phyloP scores from a whole-genome alignment of 2,113 vertebrate species.

The Diglossa brunneiventris region DNA sequence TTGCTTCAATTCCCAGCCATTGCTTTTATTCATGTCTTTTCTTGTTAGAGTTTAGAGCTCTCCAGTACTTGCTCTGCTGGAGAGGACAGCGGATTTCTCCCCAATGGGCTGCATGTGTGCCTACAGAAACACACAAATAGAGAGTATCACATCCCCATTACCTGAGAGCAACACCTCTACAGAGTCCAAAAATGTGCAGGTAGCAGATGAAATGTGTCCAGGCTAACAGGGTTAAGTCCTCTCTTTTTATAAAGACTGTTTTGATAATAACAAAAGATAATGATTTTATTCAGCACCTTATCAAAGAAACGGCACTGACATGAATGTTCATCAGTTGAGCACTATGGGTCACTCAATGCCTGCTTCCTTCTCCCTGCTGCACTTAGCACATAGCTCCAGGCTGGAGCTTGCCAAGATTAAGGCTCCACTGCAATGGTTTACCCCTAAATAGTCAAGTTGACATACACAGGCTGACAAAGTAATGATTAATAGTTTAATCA shows the following conservation, averaged over 20 bases:
- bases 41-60: not conserved
- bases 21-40: not conserved
- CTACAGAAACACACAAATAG: not conserved
- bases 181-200: not conserved
- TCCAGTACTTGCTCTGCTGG: not conserved
- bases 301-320: not conserved
- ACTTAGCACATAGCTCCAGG: accelerated
- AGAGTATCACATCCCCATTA: not conserved
- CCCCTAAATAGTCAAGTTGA: not conserved
- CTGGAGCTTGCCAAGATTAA: not conserved
- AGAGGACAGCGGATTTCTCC: not conserved
- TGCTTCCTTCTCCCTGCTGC: not conserved
- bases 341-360: not conserved
- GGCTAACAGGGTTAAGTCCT: not conserved
- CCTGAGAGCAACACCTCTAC: not conserved
- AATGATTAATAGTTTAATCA: not conserved
- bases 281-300: not conserved
- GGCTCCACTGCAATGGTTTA: not conserved
- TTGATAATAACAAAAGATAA: not conserved
- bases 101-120: accelerated
- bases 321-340: not conserved
- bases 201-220: not conserved
- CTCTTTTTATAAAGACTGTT: not conserved
- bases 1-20: not conserved
- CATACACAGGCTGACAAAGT: not conserved